Percentiles rank a stretch among this genome's conserved stretches.
Evolutionary conservation across 2,797 vertebrate genomes (phyloP).

Genomic region (Hoplostethus atlanticus): DNA sequence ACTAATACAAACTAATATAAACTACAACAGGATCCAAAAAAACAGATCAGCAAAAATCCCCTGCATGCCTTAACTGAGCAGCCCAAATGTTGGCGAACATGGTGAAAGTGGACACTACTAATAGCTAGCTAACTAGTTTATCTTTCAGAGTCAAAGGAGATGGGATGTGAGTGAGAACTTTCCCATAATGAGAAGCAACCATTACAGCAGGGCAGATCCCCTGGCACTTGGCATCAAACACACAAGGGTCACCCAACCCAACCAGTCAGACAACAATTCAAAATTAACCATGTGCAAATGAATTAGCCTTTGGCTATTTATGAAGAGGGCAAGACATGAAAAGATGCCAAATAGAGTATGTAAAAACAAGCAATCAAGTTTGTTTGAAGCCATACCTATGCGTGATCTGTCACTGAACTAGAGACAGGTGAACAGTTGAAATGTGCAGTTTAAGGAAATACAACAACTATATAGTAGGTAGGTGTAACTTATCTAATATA

Average conservation of each 20-base stretch:
- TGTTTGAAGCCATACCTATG: not conserved
- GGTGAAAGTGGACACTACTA: not conserved
- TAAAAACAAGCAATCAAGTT: constrained; percentile 2
- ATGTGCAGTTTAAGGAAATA: not conserved
- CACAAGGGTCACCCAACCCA: constrained; percentile 43
- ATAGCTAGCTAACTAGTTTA: not conserved
- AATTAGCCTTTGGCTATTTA: constrained; percentile 2
- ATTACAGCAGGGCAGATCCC: constrained; percentile 20
- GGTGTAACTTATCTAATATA: not conserved
- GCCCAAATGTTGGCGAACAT: not conserved
- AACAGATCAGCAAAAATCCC: not conserved
- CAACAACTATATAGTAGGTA: constrained; percentile 2
- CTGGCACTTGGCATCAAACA: constrained; percentile 51
- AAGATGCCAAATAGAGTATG: not conserved
- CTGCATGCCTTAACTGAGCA: not conserved
- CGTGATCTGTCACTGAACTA: not conserved
- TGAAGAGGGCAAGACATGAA: not conserved
- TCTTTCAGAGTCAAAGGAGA: not conserved
- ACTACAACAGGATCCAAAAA: not conserved
- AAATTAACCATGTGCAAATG: constrained; percentile 21
- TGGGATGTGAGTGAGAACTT: constrained; percentile 25
- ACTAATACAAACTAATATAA: not conserved
- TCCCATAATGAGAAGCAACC: constrained; percentile 52
- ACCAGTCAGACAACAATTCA: constrained; percentile 22
- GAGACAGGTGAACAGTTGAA: not conserved